A percentile compares a stretch with the other conserved stretches of the same genome.
These are phyloP conservation scores for Physocephala rufipes DNA, from an alignment of 2,888 invertebrate genomes.

Conservation along the genomic window DNA sequence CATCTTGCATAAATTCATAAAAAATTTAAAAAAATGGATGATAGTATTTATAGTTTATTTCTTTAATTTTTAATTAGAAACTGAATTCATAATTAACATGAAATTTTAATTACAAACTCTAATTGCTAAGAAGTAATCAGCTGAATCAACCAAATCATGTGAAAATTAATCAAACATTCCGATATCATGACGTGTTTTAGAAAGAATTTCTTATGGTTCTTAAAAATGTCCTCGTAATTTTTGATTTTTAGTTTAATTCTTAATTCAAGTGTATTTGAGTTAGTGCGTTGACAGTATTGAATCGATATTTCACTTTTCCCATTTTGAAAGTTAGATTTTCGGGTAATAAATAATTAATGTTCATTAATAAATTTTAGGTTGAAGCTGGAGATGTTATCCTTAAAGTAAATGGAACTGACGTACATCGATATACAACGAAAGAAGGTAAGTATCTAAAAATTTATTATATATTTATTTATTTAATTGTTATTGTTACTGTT, in stretches of 20 bases:
- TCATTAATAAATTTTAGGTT: conserved; percentile 70
- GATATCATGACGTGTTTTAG: no score
- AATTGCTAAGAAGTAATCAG: no score
- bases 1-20: no score
- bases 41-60: no score
- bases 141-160: no score
- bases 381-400: conserved; percentile 94
- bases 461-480: no score
- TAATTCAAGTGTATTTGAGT: not conserved
- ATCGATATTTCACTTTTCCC: conserved; percentile 7
- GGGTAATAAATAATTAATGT: not conserved
- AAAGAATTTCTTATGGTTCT: not conserved
- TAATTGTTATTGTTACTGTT: conserved; percentile 33
- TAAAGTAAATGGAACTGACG: conserved; percentile 93
- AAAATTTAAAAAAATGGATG: no score
- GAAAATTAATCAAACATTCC: no score
- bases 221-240: not conserved
- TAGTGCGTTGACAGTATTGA: conserved; percentile 1
- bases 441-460: conserved; percentile 72
- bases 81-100: not conserved
- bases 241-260: not conserved
- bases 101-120: not conserved
- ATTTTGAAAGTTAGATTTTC: not conserved
- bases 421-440: conserved; percentile 90
- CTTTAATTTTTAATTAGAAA: no score